phyloP scores from a whole-genome alignment of 2,113 vertebrate genomes.

The Saguinus midas region DNA sequence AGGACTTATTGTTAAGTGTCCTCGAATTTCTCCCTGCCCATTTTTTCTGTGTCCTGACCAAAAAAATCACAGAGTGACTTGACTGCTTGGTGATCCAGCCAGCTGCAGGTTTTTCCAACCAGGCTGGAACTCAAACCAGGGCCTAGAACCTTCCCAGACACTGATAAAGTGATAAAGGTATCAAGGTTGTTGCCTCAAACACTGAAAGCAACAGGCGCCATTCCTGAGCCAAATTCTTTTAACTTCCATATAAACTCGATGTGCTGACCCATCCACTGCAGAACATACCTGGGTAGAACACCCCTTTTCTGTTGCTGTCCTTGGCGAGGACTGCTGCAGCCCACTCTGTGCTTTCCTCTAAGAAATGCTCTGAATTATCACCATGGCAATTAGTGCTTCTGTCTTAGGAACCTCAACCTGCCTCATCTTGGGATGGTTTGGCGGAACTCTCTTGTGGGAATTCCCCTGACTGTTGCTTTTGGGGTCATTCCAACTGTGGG shows the following conservation, averaged over 20 bases:
- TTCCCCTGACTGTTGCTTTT: background rate
- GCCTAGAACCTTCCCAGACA: background rate
- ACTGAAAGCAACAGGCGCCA: background rate
- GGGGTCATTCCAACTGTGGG: background rate
- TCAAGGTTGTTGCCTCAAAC: background rate
- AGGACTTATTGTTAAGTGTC: background rate
- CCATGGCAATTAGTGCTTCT: background rate
- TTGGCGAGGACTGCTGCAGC: background rate
- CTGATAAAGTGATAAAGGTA: background rate
- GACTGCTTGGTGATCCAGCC: background rate
- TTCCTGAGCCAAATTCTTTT: background rate
- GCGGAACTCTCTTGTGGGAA: background rate
- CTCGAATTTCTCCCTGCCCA: background rate
- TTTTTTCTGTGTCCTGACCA: background rate
- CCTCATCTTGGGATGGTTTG: background rate
- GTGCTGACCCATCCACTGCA: background rate
- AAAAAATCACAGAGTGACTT: background rate
- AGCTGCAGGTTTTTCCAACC: background rate
- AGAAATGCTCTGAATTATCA: background rate
- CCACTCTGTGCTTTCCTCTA: background rate
- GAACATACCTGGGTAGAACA: background rate
- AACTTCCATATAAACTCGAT: background rate
- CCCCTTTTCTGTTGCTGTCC: background rate
- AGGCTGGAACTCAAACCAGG: background rate
- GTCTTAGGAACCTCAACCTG: background rate